Conservation (phyloP, 2,888 invertebrate species). For the Eretmocerus hayati region DNA sequence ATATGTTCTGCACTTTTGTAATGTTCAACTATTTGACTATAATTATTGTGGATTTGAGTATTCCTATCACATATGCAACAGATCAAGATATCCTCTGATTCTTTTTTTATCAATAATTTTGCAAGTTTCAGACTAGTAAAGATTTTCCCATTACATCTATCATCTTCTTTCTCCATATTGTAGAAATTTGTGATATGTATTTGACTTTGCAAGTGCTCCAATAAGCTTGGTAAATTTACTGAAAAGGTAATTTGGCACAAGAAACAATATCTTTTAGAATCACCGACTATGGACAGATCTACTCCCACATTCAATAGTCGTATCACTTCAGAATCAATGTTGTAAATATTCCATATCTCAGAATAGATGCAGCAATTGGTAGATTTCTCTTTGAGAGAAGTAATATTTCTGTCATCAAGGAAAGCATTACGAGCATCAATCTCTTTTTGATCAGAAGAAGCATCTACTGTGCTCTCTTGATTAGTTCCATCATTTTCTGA, state of each 20-base stretch:
- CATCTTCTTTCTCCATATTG: background rate
- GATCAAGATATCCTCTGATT: background rate
- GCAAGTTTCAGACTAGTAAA: slow-evolving; percentile 6
- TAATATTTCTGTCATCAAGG: too few relatives aligned
- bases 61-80: slow-evolving; percentile 4
- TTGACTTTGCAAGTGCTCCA: slow-evolving; percentile 5
- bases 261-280: slow-evolving; percentile 1
- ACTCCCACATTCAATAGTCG: slow-evolving; percentile 3
- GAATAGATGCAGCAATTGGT: too few relatives aligned
- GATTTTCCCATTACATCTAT: background rate
- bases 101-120: slow-evolving; percentile 1
- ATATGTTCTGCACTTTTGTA: background rate
- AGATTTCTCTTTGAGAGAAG: too few relatives aligned
- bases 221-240: background rate
- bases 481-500: too few relatives aligned
- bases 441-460: too few relatives aligned
- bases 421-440: too few relatives aligned
- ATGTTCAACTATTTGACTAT: background rate
- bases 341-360: too few relatives aligned
- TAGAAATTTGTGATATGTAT: slow-evolving; percentile 1
- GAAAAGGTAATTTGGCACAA: background rate
- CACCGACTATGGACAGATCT: background rate
- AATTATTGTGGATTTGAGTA: background rate
- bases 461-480: too few relatives aligned
- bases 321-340: too few relatives aligned